Evolutionary conservation across 2,113 vertebrate species (phyloP), one percentile per base, ranked within the genome.

Genomic region (Psephotus haematonotus): DNA sequence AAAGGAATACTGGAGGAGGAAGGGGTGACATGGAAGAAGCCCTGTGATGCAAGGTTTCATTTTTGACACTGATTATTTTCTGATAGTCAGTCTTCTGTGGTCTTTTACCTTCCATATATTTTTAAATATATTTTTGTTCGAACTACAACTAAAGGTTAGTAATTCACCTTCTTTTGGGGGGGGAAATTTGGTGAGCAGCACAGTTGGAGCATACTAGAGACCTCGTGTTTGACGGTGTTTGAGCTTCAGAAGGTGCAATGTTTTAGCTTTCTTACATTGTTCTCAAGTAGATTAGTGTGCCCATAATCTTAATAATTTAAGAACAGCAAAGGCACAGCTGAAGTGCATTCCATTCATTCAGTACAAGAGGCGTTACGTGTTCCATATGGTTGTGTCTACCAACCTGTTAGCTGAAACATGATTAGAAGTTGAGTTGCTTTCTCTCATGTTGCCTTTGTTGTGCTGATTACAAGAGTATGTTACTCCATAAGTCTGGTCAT

Each of bases 341-440:
- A 91, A 91, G 76, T 89, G n/a, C 35, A 17, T 91, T 88, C 50
- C 62, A 60, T 89, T 91, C 77, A 95, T 79, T 89, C 84, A 82
- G 39, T 52, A 88, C 59, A 69, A 90, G 89, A 92, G 55, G 81
- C n/a, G 4, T 92, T 88, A 64, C 77, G 78, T 91, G 14, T 94
- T 92, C 91, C 86, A 78, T 95, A 72, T 93, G 94, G 69, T 82
- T 95, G 25, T 86, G 65, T 95, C 91, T 92, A 86, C 86, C 86
- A 93, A 95, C 92, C 83, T 93, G 92, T 89, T 95, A 86, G 65
- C 60, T 93, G 44, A 97, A 92, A 95, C 16, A 8, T 81, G 83
- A 81, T 82, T 75, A 89, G 89, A 84, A 95, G 69, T 90, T 77
- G 69, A 75, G 88, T 75, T 93, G 69, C 43, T 91, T 86, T 95